Conservation (phyloP, 1,140 invertebrate species). For the Trachelipus rathkii region DNA sequence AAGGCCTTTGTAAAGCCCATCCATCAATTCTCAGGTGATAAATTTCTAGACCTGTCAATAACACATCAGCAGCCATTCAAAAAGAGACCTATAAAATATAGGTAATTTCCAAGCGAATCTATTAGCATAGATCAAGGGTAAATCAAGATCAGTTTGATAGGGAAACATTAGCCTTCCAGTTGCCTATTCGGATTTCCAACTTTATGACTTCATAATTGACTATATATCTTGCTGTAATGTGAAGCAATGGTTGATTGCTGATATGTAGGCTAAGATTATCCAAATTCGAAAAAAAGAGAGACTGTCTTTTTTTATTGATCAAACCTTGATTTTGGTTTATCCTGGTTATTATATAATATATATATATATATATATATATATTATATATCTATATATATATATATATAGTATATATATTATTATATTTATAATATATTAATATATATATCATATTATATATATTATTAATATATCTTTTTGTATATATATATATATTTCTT, state of each 20-base stretch:
- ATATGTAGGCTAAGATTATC: conserved; percentile 4
- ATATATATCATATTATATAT: too few species aligned
- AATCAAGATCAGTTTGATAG: conserved; percentile 13
- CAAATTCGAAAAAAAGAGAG: background rate
- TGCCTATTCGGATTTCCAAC: conserved; percentile 9
- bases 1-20: background rate
- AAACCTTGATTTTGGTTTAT: background rate
- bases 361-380: conserved; percentile 15
- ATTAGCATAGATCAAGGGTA: background rate
- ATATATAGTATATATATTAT: conserved; percentile 15
- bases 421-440: too few species aligned
- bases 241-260: background rate
- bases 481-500: too few species aligned
- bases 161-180: conserved; percentile 11
- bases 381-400: conserved; percentile 10
- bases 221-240: conserved; percentile 1
- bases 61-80: conserved; percentile 4
- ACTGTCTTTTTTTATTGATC: background rate
- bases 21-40: background rate
- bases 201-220: conserved; percentile 13
- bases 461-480: too few species aligned
- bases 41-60: conserved; percentile 1
- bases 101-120: background rate
- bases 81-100: conserved; percentile 11
- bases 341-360: background rate